Evolutionary conservation across 2,888 invertebrate species (phyloP), one percentile per base, ranked within the genome.

Genomic region (Eulithis testata): DNA sequence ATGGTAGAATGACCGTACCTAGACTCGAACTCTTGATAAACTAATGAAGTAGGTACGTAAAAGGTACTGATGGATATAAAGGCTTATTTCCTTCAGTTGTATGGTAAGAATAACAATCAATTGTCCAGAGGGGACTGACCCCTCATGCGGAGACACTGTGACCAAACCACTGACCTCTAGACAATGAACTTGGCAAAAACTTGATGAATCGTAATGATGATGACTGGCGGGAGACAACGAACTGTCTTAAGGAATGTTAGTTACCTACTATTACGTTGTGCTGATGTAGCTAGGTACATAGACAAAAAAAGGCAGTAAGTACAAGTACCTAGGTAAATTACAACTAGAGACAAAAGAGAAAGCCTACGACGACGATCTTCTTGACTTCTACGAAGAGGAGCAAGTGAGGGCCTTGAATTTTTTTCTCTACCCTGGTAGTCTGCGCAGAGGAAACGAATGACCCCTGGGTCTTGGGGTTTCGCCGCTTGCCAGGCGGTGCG

Each of bases 181-280:
- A 75, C 77, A 80, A 79, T 80, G 76, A 73, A 73, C 73, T 62
- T 60, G 4, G 72, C 76, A 82, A 80, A 79, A 80, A 73, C 52
- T 57, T 64, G 62, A 63, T 67, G 47, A 72, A 73, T 21, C 9
- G 21, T 74, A 72, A 74, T 75, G 68, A 67, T 75, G 71, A 71
- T 72, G 66, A 43, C 57, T 44, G 55, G 56, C 55, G 55, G 21
- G 59, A 65, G 73, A 75, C 76, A 71, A 74, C 63, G 71, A 73
- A 63, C 76, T 72, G 71, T 66, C 60, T 45, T 63, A 60, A 54
- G 12, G 14, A 52, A 61, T 49, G 45, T 44, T 59, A 44, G 4
- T 4, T 44, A 44, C n/a, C 11, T 44, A 40, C 40, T 40, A n/a
- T n/a, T n/a, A n/a, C n/a, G n/a, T n/a, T 21, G 1, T 1, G 21